Percentiles rank a stretch among this genome's conserved stretches.
Evolutionary conservation across 2,888 invertebrate species (phyloP).

Genomic region (Eugnorisma glareosa): DNA sequence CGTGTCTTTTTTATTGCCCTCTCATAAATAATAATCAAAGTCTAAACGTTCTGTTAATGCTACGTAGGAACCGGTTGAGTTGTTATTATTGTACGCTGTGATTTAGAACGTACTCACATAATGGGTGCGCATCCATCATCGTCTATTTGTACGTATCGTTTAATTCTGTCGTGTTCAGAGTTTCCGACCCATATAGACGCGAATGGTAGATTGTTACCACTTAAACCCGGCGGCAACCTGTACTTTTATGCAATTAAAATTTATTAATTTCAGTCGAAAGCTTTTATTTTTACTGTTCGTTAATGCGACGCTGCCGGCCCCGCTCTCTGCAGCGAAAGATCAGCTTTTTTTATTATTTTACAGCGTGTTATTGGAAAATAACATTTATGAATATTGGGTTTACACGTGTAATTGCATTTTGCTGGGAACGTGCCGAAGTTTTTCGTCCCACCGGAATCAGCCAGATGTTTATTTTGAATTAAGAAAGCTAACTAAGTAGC

Average conservation of each 20-base stretch:
- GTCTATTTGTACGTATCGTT: slow-evolving; percentile 66
- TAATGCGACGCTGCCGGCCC: slow-evolving; percentile 67
- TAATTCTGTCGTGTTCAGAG: slow-evolving; percentile 66
- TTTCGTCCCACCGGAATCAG: slow-evolving; percentile 32
- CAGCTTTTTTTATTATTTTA: slow-evolving; percentile 62
- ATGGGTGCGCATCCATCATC: slow-evolving; percentile 67
- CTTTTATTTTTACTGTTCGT: slow-evolving; percentile 79
- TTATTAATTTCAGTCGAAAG: slow-evolving; percentile 81
- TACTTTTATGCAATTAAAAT: slow-evolving; percentile 83
- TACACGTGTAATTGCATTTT: slow-evolving; percentile 59
- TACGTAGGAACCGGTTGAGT: slow-evolving; percentile 53
- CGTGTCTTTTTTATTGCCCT: slow-evolving; percentile 50
- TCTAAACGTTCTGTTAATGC: slow-evolving; percentile 58
- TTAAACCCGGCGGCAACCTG: slow-evolving; percentile 75
- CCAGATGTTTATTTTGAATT: slow-evolving; percentile 43
- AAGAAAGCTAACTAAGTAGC: slow-evolving; percentile 45
- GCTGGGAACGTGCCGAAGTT: slow-evolving; percentile 33
- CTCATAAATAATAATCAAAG: slow-evolving; percentile 62
- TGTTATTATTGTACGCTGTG: slow-evolving; percentile 60
- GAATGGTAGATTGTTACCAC: slow-evolving; percentile 72
- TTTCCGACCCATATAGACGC: slow-evolving; percentile 56
- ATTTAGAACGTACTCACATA: slow-evolving; percentile 61
- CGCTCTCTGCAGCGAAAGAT: slow-evolving; percentile 57
- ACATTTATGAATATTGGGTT: slow-evolving; percentile 61
- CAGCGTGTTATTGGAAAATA: slow-evolving; percentile 67